Evolutionary conservation across 1,140 invertebrate species (phyloP).

Genomic region (Drosophila varians): DNA sequence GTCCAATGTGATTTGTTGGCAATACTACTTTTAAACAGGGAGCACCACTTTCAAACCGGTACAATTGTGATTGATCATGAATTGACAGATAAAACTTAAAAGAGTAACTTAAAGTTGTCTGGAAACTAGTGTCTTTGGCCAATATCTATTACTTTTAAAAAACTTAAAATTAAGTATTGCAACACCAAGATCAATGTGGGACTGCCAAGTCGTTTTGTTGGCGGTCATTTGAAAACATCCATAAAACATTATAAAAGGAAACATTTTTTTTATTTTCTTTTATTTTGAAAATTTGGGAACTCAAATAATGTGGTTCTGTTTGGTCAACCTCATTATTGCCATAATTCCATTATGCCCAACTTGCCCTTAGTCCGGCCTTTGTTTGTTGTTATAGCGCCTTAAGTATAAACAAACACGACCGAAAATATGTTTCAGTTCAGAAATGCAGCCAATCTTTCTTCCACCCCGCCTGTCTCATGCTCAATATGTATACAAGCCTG

Average conservation of each 20-base stretch:
- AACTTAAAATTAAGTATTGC: neutral
- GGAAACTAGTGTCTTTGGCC: no score
- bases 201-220: slow-evolving; percentile 1
- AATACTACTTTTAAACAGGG: no score
- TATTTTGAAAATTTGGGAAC: neutral
- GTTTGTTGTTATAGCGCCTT: slow-evolving; percentile 70
- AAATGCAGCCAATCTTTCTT: slow-evolving; percentile 47
- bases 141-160: no score
- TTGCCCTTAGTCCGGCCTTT: slow-evolving; percentile 59
- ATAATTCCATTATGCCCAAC: slow-evolving; percentile 47
- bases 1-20: no score
- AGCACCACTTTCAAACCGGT: no score
- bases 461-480: neutral
- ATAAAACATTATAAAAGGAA: neutral
- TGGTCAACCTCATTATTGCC: slow-evolving; percentile 12
- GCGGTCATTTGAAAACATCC: neutral
- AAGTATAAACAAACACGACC: slow-evolving; percentile 70
- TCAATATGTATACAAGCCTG: slow-evolving; percentile 54
- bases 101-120: no score
- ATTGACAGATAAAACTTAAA: no score
- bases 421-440: slow-evolving; percentile 48
- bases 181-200: neutral
- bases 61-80: no score
- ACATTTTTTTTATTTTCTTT: neutral
- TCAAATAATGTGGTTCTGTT: neutral